Percentiles rank a stretch among this genome's conserved stretches.
These are phyloP conservation scores for Taenaris catops DNA, from an alignment of 2,888 invertebrate species.

Conservation along the genomic window DNA sequence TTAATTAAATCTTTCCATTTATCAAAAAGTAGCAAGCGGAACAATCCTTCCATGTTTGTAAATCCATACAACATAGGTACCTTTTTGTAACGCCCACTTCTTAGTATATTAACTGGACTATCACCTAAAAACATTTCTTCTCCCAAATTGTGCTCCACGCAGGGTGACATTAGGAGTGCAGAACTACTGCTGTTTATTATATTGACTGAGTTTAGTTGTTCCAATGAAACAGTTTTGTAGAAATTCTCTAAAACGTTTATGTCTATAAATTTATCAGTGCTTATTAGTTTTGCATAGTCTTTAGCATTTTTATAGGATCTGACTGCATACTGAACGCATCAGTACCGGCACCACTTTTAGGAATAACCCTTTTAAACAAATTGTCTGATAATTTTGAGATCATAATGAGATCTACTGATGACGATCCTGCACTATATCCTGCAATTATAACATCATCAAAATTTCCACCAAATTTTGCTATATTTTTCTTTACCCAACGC, in stretches of 20 bases:
- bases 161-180: conserved; percentile 29
- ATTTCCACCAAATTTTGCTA: conserved; percentile 35
- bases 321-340: conserved; percentile 27
- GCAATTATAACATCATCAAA: conserved; percentile 36
- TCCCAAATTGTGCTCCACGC: conserved; percentile 30
- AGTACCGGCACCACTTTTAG: conserved; percentile 29
- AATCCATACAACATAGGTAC: conserved; percentile 41
- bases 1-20: conserved; percentile 40
- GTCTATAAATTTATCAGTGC: conserved; percentile 34
- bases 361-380: conserved; percentile 28
- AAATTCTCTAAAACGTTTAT: conserved; percentile 38
- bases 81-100: conserved; percentile 30
- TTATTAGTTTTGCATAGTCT: conserved; percentile 27
- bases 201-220: conserved; percentile 28
- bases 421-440: conserved; percentile 35
- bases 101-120: conserved; percentile 37
- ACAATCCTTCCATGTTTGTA: conserved; percentile 37
- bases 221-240: conserved; percentile 34
- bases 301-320: conserved; percentile 31
- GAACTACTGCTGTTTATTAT: conserved; percentile 27
- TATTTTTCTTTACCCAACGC: conserved; percentile 38
- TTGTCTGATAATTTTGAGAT: conserved; percentile 30
- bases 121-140: conserved; percentile 35
- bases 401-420: conserved; percentile 30
- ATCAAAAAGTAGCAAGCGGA: conserved; percentile 32